Evolutionary conservation across 2,797 vertebrate genomes (phyloP).

Genomic region (Hemibagrus guttatus): DNA sequence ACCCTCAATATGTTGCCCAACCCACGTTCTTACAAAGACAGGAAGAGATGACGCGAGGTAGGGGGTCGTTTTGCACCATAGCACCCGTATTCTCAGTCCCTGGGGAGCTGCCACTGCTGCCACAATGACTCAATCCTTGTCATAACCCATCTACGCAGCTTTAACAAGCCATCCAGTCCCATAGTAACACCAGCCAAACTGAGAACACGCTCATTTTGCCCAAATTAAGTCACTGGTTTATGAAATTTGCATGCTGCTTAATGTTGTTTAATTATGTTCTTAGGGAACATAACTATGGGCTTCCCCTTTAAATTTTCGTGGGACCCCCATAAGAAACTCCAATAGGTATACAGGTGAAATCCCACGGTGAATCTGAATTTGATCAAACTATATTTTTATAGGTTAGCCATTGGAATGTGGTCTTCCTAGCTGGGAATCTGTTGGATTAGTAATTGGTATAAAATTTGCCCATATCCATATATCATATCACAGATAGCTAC

Average conservation of each 20-base stretch:
- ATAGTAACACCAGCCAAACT: constrained; percentile 47
- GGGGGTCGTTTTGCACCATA: constrained; percentile 51
- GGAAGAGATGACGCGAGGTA: constrained; percentile 41
- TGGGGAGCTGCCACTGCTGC: constrained; percentile 44
- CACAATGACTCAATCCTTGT: constrained; percentile 51
- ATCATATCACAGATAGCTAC: not conserved
- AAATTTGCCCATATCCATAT: not conserved
- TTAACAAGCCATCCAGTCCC: constrained; percentile 41
- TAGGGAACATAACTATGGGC: not conserved
- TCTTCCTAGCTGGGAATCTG: not conserved
- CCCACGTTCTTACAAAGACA: constrained; percentile 37
- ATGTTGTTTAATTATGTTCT: constrained; percentile 22
- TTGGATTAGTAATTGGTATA: not conserved
- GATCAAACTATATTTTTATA: not conserved
- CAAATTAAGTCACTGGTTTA: constrained; percentile 25
- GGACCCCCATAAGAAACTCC: not conserved
- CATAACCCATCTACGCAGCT: constrained; percentile 33
- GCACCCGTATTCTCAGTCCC: constrained; percentile 47
- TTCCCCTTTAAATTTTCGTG: not conserved
- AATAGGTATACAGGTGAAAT: not conserved
- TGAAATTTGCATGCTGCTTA: constrained; percentile 29
- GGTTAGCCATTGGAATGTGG: not conserved
- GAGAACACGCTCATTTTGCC: constrained; percentile 47
- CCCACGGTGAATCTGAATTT: not conserved
- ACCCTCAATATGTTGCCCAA: constrained; percentile 38